phyloP scores from a whole-genome alignment of 2,113 vertebrate genomes.

The Prinia subflava region DNA sequence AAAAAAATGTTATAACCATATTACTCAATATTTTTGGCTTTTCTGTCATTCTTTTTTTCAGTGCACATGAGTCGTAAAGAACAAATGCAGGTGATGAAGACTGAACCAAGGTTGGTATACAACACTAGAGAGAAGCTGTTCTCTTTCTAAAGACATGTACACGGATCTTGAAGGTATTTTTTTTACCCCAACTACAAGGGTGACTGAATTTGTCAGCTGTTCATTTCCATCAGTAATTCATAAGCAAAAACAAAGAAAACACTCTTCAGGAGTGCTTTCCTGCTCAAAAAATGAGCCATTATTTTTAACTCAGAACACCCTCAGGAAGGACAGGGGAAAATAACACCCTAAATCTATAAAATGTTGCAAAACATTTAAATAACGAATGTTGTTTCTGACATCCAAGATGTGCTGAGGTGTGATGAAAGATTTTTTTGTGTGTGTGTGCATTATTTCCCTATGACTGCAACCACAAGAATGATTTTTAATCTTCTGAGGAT shows the following conservation, averaged over 20 bases:
- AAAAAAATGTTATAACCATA: background rate
- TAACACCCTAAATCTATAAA: background rate
- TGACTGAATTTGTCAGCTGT: conserved; percentile 42
- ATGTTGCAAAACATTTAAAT: background rate
- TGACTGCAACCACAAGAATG: background rate
- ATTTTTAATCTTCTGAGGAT: background rate
- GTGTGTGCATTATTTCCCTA: background rate
- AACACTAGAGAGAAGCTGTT: background rate
- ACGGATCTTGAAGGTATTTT: background rate
- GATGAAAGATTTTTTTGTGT: background rate
- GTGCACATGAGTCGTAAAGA: background rate
- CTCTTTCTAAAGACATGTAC: background rate
- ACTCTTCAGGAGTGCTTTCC: conserved; percentile 8
- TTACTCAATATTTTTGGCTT: background rate
- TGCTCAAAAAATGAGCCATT: conserved; percentile 19
- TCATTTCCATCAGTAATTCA: conserved; percentile 41
- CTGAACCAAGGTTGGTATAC: background rate
- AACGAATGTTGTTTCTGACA: background rate
- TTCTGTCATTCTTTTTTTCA: background rate
- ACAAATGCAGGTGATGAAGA: background rate
- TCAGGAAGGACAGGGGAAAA: background rate
- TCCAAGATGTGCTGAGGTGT: background rate
- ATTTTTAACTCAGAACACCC: background rate
- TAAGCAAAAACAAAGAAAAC: conserved; percentile 18
- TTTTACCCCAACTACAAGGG: background rate